phyloP scores from a whole-genome alignment of 2,888 invertebrate species.

The Antheraea yamamai region DNA sequence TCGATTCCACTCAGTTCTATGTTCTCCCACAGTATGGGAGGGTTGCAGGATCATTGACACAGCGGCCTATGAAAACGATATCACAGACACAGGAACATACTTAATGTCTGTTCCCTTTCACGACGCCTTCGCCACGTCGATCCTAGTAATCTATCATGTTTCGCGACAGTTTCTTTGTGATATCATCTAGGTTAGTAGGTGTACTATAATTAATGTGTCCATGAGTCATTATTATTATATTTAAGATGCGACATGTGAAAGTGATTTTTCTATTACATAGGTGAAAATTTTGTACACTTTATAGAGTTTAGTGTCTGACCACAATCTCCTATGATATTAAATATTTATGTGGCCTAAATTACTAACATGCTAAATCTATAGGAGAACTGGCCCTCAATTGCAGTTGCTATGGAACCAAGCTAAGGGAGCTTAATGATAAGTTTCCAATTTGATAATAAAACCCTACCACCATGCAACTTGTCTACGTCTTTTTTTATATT shows the following conservation, averaged over 20 bases:
- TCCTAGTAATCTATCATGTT: conserved; percentile 68
- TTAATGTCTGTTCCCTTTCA: conserved; percentile 71
- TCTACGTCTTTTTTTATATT: too few relatives aligned
- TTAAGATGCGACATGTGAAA: not conserved
- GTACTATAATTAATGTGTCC: conserved; percentile 18
- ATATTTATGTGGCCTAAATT: too few relatives aligned
- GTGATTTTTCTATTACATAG: not conserved
- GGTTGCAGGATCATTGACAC: conserved; percentile 64
- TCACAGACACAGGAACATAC: conserved; percentile 78
- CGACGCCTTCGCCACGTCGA: conserved; percentile 64
- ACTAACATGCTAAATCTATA: too few relatives aligned
- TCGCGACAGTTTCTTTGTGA: conserved; percentile 32
- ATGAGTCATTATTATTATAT: conserved; percentile 9
- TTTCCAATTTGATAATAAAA: too few relatives aligned
- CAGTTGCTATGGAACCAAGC: too few relatives aligned
- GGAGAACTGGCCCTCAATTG: too few relatives aligned
- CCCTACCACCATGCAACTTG: too few relatives aligned
- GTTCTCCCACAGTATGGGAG: conserved; percentile 53
- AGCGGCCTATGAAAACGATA: conserved; percentile 76
- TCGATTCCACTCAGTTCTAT: conserved; percentile 46
- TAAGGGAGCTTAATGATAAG: too few relatives aligned
- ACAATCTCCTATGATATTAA: too few relatives aligned
- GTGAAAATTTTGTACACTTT: too few relatives aligned
- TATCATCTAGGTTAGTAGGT: conserved; percentile 16
- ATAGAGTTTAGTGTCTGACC: too few relatives aligned